Evolutionary conservation across 2,888 invertebrate species (phyloP).

Genomic region (Meandrusa payeni): DNA sequence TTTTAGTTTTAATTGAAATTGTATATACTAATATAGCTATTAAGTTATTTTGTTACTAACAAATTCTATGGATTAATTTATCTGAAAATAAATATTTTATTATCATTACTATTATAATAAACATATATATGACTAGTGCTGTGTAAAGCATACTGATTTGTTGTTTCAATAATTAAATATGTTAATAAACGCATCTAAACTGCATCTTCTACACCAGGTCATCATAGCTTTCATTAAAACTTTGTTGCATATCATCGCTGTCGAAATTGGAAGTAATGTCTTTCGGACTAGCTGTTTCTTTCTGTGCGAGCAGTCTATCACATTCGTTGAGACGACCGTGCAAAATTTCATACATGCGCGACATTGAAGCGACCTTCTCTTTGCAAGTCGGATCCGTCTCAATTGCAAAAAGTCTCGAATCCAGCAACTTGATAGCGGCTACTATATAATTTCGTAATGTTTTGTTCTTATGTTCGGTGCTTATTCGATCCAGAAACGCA

Average conservation of each 20-base stretch:
- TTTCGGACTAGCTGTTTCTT: constrained; percentile 47
- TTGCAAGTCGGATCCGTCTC: constrained; percentile 75
- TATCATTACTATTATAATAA: no score
- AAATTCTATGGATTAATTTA: no score
- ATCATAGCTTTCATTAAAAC: constrained; percentile 62
- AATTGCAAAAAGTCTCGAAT: constrained; percentile 73
- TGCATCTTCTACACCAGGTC: constrained; percentile 52
- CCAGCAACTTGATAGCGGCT: constrained; percentile 71
- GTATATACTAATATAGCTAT: no score
- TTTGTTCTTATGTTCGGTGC: constrained; percentile 72
- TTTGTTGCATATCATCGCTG: constrained; percentile 60
- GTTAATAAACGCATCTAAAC: no score
- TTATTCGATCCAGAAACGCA: constrained; percentile 69
- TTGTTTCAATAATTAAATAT: background rate
- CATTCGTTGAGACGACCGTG: constrained; percentile 70
- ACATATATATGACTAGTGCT: constrained; percentile 24
- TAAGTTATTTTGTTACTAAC: no score
- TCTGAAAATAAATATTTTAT: no score
- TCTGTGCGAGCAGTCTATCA: constrained; percentile 63
- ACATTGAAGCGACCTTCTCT: constrained; percentile 75
- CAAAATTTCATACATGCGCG: constrained; percentile 68
- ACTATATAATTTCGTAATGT: constrained; percentile 74
- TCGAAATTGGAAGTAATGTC: constrained; percentile 49
- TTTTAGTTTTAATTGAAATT: no score
- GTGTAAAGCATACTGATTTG: constrained; percentile 14